Percentiles rank a stretch among this genome's conserved stretches.
These are phyloP conservation scores for Rhyacophila evoluta DNA, from an alignment of 2,888 invertebrate genomes.

Conservation along the genomic window DNA sequence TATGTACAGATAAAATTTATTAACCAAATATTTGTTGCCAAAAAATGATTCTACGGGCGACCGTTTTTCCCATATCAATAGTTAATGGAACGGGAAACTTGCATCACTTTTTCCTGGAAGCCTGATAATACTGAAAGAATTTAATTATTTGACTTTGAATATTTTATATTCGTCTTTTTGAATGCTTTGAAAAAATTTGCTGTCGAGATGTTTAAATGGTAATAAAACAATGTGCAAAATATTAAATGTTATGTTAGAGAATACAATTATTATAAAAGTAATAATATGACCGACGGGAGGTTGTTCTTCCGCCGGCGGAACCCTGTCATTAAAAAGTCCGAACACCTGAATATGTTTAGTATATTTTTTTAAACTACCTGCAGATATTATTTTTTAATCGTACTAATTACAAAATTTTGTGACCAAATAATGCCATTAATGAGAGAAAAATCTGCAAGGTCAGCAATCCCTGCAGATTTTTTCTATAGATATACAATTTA, in stretches of 20 bases:
- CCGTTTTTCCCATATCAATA: slow-evolving; percentile 14
- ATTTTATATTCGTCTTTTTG: slow-evolving; percentile 18
- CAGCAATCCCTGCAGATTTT: slow-evolving; percentile 29
- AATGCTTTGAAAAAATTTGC: background rate
- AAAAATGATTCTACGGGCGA: background rate
- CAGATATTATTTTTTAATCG: slow-evolving; percentile 24
- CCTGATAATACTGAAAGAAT: slow-evolving; percentile 13
- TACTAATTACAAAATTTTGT: slow-evolving; percentile 29
- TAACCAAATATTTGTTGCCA: slow-evolving; percentile 24
- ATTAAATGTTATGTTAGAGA: slow-evolving; percentile 22
- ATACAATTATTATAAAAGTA: background rate
- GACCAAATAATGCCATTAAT: slow-evolving; percentile 48
- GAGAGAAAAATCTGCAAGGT: slow-evolving; percentile 13
- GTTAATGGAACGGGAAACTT: background rate
- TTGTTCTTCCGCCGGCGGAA: background rate
- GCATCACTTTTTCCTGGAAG: background rate
- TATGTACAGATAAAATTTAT: slow-evolving; percentile 19
- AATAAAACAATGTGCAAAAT: slow-evolving; percentile 13
- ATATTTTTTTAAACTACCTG: slow-evolving; percentile 18
- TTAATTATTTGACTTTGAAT: slow-evolving; percentile 22
- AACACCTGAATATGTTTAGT: slow-evolving; percentile 9
- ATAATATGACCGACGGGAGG: background rate
- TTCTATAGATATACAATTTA: slow-evolving; percentile 40
- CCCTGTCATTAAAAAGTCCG: background rate
- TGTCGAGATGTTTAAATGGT: slow-evolving; percentile 22